Evolutionary conservation across 1,140 invertebrate genomes (phyloP).

Genomic region (Meteorus sp.): DNA sequence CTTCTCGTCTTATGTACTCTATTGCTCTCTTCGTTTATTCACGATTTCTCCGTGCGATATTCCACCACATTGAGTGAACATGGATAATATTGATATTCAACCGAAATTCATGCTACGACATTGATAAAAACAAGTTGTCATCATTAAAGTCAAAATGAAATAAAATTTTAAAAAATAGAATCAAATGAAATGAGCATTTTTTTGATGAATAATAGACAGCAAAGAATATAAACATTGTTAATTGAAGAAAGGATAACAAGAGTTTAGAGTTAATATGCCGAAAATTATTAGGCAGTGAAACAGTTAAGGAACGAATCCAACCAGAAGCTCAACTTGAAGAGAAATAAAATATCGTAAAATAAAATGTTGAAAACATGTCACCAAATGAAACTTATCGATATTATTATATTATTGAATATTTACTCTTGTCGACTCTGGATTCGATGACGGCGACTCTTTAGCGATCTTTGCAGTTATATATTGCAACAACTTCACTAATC

Average conservation of each 20-base stretch:
- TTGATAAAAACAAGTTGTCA: background rate
- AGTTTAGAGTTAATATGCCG: no score
- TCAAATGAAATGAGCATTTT: no score
- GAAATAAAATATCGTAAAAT: constrained; percentile 14
- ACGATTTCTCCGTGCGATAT: constrained; percentile 19
- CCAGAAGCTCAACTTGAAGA: no score
- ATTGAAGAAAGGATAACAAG: no score
- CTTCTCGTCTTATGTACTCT: constrained; percentile 1
- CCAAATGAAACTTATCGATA: constrained; percentile 8
- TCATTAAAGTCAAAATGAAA: no score
- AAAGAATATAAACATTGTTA: no score
- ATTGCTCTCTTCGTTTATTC: background rate
- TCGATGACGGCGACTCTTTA: constrained; percentile 42
- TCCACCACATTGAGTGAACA: constrained; percentile 12
- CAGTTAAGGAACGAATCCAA: no score
- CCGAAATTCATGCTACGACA: background rate
- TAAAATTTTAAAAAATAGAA: no score
- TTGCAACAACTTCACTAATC: no score
- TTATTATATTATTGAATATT: constrained; percentile 32
- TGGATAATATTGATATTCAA: no score
- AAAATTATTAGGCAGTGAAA: no score
- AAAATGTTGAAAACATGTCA: constrained; percentile 17
- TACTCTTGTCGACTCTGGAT: constrained; percentile 41
- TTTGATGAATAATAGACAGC: no score
- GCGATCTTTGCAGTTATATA: constrained; percentile 27